phyloP scores from a whole-genome alignment of 2,888 invertebrate genomes.

The Ommatoiulus sabulosus region DNA sequence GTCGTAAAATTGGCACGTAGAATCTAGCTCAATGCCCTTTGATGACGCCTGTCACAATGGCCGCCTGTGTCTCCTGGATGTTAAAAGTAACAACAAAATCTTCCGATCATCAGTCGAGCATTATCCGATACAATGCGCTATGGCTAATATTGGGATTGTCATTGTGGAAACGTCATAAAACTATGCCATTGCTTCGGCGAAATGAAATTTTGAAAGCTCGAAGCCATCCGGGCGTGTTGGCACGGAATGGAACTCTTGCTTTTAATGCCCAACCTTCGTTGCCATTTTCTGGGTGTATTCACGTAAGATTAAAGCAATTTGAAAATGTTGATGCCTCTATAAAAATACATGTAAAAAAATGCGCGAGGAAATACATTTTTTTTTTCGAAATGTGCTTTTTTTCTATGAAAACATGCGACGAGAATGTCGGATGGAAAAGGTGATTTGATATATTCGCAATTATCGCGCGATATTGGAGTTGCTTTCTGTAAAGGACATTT shows the following conservation, averaged over 20 bases:
- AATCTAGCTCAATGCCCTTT: slow-evolving; percentile 42
- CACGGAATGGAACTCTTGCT: background rate
- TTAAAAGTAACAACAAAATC: slow-evolving; percentile 38
- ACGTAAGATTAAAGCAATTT: background rate
- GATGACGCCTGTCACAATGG: slow-evolving; percentile 48
- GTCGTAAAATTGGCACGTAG: slow-evolving; percentile 9
- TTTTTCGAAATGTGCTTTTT: background rate
- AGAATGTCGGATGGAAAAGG: background rate
- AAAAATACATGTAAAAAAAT: background rate
- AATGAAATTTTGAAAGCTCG: slow-evolving; percentile 12
- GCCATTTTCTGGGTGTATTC: background rate
- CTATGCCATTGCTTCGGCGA: slow-evolving; percentile 32
- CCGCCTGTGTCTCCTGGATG: background rate
- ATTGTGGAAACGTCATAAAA: background rate
- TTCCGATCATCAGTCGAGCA: background rate
- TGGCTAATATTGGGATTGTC: background rate
- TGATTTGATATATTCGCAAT: background rate
- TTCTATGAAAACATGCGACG: background rate
- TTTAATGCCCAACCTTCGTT: background rate
- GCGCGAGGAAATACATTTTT: background rate
- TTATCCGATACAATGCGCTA: slow-evolving; percentile 12
- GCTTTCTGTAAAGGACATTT: too few species aligned
- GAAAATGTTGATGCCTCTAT: background rate
- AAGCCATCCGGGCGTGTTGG: background rate
- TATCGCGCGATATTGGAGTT: background rate